These are phyloP conservation scores for Leuciscus idus DNA, from an alignment of 2,113 vertebrate species.

Conservation along the genomic window DNA sequence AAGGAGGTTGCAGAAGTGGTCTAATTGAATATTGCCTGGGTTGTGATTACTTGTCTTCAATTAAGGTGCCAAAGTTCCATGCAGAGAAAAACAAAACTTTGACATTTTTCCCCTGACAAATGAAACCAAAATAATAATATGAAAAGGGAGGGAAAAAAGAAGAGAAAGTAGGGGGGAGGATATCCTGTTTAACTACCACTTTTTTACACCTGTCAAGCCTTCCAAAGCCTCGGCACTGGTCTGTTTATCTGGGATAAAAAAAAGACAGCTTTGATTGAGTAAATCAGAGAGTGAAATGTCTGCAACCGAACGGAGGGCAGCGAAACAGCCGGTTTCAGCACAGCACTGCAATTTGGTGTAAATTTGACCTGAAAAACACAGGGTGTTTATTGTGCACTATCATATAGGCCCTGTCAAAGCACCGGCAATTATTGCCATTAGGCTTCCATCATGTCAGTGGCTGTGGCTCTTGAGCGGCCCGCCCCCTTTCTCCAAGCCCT, in stretches of 20 bases:
- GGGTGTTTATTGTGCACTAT: constrained; percentile 91
- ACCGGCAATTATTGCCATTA: constrained; percentile 99
- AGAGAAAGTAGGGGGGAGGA: constrained; percentile 35
- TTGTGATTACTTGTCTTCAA: constrained; percentile 31
- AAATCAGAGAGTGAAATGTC: constrained; percentile 63
- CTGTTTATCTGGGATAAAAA: constrained; percentile 66
- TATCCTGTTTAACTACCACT: constrained; percentile 59
- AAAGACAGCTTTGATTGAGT: constrained; percentile 64
- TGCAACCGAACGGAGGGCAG: constrained; percentile 57
- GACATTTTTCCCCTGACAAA: neutral
- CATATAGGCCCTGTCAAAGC: constrained; percentile 99
- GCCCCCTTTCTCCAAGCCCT: constrained; percentile 89
- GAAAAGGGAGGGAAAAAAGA: constrained; percentile 1
- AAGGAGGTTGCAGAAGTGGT: neutral
- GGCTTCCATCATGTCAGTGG: constrained; percentile 97
- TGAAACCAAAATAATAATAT: constrained; percentile 32
- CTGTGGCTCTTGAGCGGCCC: constrained; percentile 86
- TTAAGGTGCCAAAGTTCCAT: constrained; percentile 38
- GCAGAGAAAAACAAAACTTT: constrained; percentile 15
- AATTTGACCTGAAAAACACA: constrained; percentile 92
- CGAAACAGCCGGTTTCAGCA: constrained; percentile 88
- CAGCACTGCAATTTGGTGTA: constrained; percentile 98
- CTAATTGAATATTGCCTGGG: constrained; percentile 21
- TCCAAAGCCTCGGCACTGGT: constrained; percentile 40
- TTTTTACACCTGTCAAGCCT: constrained; percentile 62